Evolutionary conservation across 2,797 vertebrate genomes (phyloP).

Genomic region (Saxicola maurus): DNA sequence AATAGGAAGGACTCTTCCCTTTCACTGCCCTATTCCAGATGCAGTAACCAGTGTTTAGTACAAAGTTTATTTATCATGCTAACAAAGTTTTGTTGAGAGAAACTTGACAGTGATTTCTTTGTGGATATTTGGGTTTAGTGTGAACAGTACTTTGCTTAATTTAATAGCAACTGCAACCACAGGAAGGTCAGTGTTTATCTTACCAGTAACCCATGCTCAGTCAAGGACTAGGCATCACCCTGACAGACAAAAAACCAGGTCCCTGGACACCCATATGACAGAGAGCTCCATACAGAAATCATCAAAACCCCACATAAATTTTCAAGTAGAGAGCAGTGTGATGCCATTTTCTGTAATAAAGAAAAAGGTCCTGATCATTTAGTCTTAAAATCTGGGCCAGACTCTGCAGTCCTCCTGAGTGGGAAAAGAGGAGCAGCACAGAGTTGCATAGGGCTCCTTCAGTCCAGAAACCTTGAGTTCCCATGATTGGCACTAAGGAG

Average conservation of each 20-base stretch:
- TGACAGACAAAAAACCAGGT: neutral
- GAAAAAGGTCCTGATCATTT: neutral
- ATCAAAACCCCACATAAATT: neutral
- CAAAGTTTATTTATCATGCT: neutral
- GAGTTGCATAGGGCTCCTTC: rapidly evolving
- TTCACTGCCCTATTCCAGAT: neutral
- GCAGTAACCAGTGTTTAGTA: neutral
- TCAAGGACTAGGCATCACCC: neutral
- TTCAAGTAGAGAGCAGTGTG: neutral
- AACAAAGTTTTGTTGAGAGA: neutral
- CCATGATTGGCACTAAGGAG: neutral
- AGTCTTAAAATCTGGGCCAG: neutral
- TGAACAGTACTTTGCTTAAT: neutral
- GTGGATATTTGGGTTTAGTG: neutral
- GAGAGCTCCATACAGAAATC: neutral
- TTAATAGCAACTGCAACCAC: neutral
- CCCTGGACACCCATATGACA: neutral
- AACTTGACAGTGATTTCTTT: neutral
- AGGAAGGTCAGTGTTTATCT: neutral
- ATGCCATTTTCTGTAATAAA: neutral
- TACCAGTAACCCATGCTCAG: neutral
- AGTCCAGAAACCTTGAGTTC: neutral
- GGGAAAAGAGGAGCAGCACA: neutral
- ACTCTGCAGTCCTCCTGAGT: neutral
- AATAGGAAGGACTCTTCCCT: neutral